Percentiles rank a stretch among this genome's conserved stretches.
phyloP scores from a whole-genome alignment of 92 coral and sea anemone genomes.

The Scolanthus callimorphus region DNA sequence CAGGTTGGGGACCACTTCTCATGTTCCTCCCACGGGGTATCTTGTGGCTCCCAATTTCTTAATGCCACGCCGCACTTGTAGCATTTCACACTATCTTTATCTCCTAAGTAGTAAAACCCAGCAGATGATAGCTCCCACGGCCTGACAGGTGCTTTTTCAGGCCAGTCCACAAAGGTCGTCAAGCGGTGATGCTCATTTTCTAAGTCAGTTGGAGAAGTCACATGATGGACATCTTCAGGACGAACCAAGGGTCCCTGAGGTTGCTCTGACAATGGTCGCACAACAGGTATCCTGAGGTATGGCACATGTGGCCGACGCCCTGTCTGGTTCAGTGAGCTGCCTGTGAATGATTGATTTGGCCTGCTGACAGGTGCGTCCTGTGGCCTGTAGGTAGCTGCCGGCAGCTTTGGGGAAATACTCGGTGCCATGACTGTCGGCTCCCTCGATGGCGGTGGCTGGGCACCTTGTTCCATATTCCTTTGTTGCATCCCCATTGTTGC shows the following conservation, averaged over 20 bases:
- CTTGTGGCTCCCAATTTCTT: constrained; percentile 92
- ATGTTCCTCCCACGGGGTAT: constrained; percentile 97
- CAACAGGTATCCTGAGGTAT: constrained; percentile 18
- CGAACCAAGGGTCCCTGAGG: constrained; percentile 43
- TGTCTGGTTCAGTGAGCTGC: neutral
- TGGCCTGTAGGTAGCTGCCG: neutral
- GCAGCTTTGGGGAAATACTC: neutral
- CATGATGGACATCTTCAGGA: constrained; percentile 61
- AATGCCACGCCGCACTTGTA: constrained; percentile 70
- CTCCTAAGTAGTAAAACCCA: constrained; percentile 89
- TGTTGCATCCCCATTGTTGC: too few species aligned
- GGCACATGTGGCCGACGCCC: neutral
- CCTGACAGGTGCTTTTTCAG: constrained; percentile 77
- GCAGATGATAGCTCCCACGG: constrained; percentile 88
- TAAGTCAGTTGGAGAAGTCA: constrained; percentile 60
- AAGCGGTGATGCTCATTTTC: constrained; percentile 82
- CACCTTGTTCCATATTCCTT: neutral
- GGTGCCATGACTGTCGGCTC: neutral
- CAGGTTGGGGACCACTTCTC: constrained; percentile 80
- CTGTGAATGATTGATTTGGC: neutral
- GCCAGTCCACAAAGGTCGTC: constrained; percentile 95
- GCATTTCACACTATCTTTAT: constrained; percentile 74
- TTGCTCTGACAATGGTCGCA: constrained; percentile 7
- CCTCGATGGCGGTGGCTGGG: neutral
- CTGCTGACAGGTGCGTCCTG: neutral